Percentiles rank a stretch among this genome's conserved stretches.
Evolutionary conservation across 2,113 vertebrate species (phyloP).

Genomic region (Oncorhynchus nerka): DNA sequence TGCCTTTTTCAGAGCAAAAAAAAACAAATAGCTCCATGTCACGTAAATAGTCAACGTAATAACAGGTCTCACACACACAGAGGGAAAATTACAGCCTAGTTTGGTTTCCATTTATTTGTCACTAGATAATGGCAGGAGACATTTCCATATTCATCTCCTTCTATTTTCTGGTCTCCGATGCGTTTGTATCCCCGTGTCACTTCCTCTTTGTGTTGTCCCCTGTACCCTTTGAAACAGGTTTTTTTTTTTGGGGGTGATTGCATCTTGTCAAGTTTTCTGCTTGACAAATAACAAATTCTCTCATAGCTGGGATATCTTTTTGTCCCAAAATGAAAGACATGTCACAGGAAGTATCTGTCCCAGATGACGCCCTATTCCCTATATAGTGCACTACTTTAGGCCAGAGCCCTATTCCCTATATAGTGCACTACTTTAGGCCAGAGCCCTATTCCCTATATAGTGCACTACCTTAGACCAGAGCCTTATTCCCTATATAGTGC

Average conservation of each 20-base stretch:
- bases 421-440: too few species aligned
- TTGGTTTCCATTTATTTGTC: neutral
- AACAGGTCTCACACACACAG: neutral
- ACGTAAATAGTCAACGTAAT: neutral
- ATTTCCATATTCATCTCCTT: neutral
- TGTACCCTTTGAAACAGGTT: neutral
- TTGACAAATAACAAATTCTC: neutral
- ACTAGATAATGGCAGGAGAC: neutral
- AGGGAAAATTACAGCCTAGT: neutral
- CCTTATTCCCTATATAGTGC: too few species aligned
- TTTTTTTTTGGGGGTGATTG: neutral
- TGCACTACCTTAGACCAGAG: too few species aligned
- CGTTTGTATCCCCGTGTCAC: neutral
- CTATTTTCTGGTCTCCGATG: neutral
- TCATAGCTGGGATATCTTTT: too few species aligned
- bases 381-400: too few species aligned
- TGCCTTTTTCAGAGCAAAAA: neutral
- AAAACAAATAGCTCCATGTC: neutral
- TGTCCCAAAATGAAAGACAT: too few species aligned
- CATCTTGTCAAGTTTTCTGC: neutral
- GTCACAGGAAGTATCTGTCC: too few species aligned
- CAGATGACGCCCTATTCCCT: too few species aligned
- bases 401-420: too few species aligned
- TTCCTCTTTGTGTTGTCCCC: too few species aligned
- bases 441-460: too few species aligned